Base-by-base conservation (phyloP, 23 tunicate species). In the Diplosoma virens region DNA sequence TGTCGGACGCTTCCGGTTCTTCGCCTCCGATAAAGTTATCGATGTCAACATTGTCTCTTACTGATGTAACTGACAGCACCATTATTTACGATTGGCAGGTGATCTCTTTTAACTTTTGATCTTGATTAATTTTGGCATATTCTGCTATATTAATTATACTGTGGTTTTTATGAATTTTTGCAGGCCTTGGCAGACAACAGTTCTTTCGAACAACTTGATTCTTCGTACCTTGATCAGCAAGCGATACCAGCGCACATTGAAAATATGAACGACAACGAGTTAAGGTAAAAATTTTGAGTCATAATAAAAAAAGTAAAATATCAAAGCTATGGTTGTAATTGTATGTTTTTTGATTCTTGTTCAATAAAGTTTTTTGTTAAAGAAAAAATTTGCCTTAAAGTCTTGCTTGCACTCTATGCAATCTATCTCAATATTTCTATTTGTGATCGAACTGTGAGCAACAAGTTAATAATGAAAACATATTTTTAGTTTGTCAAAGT, bases 11-110 rank as follows among this genome's bases (percentile, higher is more conserved):
- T n/a, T n/a, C n/a, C n/a, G n/a, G n/a, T n/a, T n/a, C n/a, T n/a
- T 26, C 35, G 6, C 34, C n/a, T 27, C 85, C 85, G 3, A 68
- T 80, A 1, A 68, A 80, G 31, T 35, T 80, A 3, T 80, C 85
- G 34, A 30, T 66, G 2, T 67, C 83, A 33, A n/a, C 60, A 14
- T 7, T 29, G 34, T 61, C 69, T 9, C 5, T 3, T 29, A 61
- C 9, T 61, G 69, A 61, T 27, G 21, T 14, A 18, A 32, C 17
- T 31, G 84, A 89, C 58, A 59, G 31, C 36, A 82, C 96, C n/a
- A 52, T 82, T 6, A 61, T 82, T 0, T 90, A 84, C 58, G 71
- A 79, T 54, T 90, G 90, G 97, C 81, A 84, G 86, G 93, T 87
- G 25, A n/a, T n/a, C n/a, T 11, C 52, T 46, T 11, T 46, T 46